phyloP scores from a whole-genome alignment of 2,113 vertebrate species.

The Silurus glanis region DNA sequence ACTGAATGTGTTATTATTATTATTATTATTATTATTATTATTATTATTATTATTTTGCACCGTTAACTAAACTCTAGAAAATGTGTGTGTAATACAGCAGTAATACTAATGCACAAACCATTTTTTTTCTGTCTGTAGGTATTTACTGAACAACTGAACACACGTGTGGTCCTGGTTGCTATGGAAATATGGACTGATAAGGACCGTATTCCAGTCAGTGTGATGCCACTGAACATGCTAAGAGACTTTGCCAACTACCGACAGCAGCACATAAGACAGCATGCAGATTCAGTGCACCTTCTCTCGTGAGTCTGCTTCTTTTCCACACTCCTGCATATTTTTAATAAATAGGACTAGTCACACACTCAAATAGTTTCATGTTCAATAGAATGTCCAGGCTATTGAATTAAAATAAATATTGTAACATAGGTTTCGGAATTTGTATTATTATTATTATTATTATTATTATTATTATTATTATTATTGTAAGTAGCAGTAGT shows the following conservation, averaged over 20 bases:
- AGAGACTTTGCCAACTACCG: constrained; percentile 92
- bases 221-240: constrained; percentile 88
- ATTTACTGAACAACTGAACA: constrained; percentile 96
- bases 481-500: too few species aligned
- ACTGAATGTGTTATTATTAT: too few species aligned
- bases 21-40: too few species aligned
- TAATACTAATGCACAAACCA: too few species aligned
- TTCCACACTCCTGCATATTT: background rate
- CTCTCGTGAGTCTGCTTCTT: constrained; percentile 80
- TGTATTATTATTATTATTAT: background rate
- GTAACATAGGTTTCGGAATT: background rate
- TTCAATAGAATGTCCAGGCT: background rate
- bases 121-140: constrained; percentile 72
- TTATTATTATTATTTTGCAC: too few species aligned
- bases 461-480: too few species aligned
- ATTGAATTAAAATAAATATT: background rate
- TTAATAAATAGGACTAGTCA: background rate
- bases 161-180: constrained; percentile 92
- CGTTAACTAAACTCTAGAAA: too few species aligned
- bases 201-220: constrained; percentile 85
- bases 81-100: too few species aligned
- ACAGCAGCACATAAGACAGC: constrained; percentile 88
- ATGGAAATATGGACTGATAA: constrained; percentile 95
- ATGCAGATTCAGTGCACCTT: constrained; percentile 89
- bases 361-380: background rate